These are phyloP conservation scores for Tachystola acroxantha DNA, from an alignment of 2,888 invertebrate species.

Conservation along the genomic window DNA sequence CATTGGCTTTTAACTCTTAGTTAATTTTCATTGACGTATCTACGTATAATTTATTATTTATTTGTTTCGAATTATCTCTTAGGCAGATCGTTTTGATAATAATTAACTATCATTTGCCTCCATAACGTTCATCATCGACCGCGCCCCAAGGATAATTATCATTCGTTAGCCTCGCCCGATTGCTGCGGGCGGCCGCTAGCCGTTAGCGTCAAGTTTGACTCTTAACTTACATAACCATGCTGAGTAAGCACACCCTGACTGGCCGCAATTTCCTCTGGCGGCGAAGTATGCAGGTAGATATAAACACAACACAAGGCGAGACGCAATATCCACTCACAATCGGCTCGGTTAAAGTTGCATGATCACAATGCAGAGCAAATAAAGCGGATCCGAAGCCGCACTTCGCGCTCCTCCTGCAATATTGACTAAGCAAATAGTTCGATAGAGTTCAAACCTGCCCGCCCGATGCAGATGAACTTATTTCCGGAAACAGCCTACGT, in stretches of 20 bases:
- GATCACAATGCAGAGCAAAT: conserved; percentile 64
- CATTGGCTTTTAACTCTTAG: too few relatives aligned
- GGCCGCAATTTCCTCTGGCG: conserved; percentile 62
- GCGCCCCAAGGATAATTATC: conserved; percentile 9
- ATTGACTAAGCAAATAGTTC: conserved; percentile 42
- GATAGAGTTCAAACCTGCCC: conserved; percentile 22
- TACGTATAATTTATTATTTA: neutral
- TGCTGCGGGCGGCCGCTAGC: conserved; percentile 14
- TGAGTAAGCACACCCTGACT: conserved; percentile 57
- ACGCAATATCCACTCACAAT: conserved; percentile 58
- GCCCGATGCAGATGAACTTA: conserved; percentile 19
- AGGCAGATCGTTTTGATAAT: neutral
- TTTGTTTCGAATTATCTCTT: neutral
- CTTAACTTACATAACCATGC: conserved; percentile 42
- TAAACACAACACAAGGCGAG: conserved; percentile 36
- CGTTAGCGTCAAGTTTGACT: conserved; percentile 21
- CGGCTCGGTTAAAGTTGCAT: conserved; percentile 63
- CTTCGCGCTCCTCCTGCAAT: conserved; percentile 44
- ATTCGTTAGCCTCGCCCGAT: conserved; percentile 4
- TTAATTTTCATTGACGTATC: neutral
- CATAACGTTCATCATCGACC: too few relatives aligned
- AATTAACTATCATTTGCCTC: neutral
- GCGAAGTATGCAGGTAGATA: conserved; percentile 20
- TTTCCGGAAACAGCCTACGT: conserved; percentile 18
- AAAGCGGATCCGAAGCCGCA: conserved; percentile 41